These are phyloP conservation scores for Styela plicata DNA, from an alignment of 23 tunicate species.

Conservation along the genomic window DNA sequence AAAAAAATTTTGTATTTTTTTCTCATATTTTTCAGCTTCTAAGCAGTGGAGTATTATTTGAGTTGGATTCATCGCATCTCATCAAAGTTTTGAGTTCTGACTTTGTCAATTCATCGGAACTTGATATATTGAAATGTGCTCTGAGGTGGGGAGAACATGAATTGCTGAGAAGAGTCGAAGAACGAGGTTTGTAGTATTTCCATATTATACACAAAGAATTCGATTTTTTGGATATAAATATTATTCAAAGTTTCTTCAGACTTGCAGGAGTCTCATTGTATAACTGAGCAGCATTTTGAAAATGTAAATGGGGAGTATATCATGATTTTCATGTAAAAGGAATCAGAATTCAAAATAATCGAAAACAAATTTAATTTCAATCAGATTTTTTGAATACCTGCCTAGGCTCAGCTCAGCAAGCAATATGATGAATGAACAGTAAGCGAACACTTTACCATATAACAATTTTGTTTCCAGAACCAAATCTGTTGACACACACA, in stretches of 20 bases:
- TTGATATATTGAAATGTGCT: constrained; percentile 60
- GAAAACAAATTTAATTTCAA: neutral
- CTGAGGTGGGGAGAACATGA: constrained; percentile 85
- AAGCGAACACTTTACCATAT: no score
- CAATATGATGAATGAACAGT: no score
- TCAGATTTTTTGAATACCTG: neutral
- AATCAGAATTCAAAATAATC: neutral
- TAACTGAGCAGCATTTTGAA: no score
- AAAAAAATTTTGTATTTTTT: no score
- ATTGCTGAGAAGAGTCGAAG: constrained; percentile 47
- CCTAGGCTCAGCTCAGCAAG: no score
- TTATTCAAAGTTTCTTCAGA: no score
- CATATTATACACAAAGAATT: no score
- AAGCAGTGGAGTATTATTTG: constrained; percentile 25
- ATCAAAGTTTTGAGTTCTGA: constrained; percentile 63
- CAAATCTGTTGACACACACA: constrained; percentile 13
- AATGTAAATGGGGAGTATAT: no score
- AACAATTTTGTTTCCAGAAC: constrained; percentile 16
- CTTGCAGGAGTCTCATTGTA: no score
- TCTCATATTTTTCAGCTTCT: constrained; percentile 37
- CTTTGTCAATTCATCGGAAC: constrained; percentile 72
- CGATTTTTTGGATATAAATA: no score
- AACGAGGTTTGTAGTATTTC: constrained; percentile 25
- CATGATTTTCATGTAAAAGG: no score
- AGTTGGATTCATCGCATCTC: constrained; percentile 38